Percentiles rank a stretch among this genome's conserved stretches.
Conservation (phyloP, 2,113 vertebrate species). For the Tringa solitaria region DNA sequence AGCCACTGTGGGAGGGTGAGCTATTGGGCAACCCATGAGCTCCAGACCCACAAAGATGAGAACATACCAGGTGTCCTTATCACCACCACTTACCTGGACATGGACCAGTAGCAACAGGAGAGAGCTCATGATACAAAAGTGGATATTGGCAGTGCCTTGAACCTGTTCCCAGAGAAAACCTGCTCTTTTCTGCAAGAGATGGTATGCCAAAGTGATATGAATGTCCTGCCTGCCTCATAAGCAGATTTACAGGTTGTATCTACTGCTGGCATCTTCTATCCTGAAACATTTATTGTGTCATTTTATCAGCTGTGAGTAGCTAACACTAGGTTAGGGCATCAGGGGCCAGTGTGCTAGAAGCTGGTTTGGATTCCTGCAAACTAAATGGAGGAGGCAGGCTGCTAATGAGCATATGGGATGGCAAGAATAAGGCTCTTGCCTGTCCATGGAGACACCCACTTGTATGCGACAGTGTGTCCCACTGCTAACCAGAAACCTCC, state of each 20-base stretch:
- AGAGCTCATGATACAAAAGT: background rate
- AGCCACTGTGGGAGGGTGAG: accelerated
- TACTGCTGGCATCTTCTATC: background rate
- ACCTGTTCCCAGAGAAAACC: background rate
- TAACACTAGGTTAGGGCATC: background rate
- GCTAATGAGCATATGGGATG: background rate
- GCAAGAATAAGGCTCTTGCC: background rate
- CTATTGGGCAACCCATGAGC: background rate
- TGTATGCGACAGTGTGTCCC: background rate
- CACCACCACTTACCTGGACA: background rate
- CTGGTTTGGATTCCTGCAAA: background rate
- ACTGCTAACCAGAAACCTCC: background rate
- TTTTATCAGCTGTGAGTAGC: background rate
- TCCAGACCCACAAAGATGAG: background rate
- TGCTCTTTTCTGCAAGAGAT: background rate
- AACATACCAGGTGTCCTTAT: accelerated
- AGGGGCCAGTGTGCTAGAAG: background rate
- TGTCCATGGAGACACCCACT: background rate
- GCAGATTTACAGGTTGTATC: background rate
- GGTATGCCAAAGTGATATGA: background rate
- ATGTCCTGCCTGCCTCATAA: background rate
- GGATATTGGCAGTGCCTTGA: background rate
- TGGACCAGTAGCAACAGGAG: background rate
- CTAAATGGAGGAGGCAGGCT: background rate
- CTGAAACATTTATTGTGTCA: background rate